Conservation (phyloP, 2,888 invertebrate genomes). For the Chaetogeoica ovagalla region DNA sequence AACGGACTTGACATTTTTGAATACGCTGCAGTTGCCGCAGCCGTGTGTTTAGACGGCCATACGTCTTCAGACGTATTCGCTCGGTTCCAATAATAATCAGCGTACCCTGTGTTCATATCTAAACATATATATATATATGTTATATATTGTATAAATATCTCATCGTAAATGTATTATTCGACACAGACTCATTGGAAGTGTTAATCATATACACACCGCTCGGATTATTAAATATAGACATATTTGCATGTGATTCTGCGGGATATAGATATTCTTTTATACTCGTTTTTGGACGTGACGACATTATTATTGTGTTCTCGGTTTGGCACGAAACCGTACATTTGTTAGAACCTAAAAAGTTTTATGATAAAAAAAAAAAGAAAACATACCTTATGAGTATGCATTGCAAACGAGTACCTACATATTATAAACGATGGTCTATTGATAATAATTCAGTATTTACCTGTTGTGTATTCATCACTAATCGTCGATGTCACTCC, state of each 20-base stretch:
- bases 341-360: neutral
- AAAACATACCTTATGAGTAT: neutral
- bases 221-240: conserved; percentile 10
- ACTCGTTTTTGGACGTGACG: neutral
- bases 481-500: neutral
- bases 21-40: neutral
- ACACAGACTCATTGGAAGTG: neutral
- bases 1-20: conserved; percentile 6
- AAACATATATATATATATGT: neutral
- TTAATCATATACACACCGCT: conserved; percentile 21
- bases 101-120: conserved; percentile 20
- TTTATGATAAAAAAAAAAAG: too few species aligned
- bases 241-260: conserved; percentile 3
- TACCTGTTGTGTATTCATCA: conserved; percentile 2
- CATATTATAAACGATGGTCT: neutral
- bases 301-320: conserved; percentile 18
- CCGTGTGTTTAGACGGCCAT: neutral
- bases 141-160: neutral
- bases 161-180: neutral
- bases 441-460: neutral
- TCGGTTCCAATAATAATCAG: conserved; percentile 34
- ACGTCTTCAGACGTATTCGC: neutral
- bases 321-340: conserved; percentile 44
- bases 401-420: too few species aligned
- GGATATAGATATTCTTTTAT: conserved; percentile 3